Percentiles rank a stretch among this genome's conserved stretches.
These are phyloP conservation scores for Amorpha juglandis DNA, from an alignment of 2,888 invertebrate genomes.

Conservation along the genomic window DNA sequence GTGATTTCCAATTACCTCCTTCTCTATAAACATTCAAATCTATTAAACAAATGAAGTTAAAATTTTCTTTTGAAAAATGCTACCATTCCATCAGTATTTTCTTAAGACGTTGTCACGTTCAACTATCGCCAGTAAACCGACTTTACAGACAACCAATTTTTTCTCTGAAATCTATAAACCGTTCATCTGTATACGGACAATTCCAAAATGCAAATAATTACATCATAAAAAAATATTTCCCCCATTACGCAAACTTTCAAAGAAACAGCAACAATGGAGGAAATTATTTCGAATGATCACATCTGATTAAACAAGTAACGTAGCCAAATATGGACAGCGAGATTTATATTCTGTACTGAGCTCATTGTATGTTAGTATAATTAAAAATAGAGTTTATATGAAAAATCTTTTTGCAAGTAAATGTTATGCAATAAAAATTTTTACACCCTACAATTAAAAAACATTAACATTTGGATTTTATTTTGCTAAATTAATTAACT, in stretches of 20 bases:
- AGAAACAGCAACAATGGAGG: slow-evolving; percentile 29
- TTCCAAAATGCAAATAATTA: background rate
- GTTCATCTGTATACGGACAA: slow-evolving; percentile 1
- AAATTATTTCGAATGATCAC: slow-evolving; percentile 33
- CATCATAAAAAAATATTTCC: slow-evolving; percentile 26
- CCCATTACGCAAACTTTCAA: slow-evolving; percentile 24
- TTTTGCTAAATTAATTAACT: too few relatives aligned
- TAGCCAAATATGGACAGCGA: slow-evolving; percentile 38
- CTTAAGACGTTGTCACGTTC: too few relatives aligned
- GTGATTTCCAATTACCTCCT: too few relatives aligned
- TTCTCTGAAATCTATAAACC: background rate
- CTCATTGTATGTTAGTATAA: slow-evolving; percentile 12
- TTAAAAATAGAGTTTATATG: background rate
- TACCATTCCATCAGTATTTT: too few relatives aligned
- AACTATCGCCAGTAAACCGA: too few relatives aligned
- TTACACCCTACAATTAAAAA: too few relatives aligned
- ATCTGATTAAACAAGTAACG: slow-evolving; percentile 45
- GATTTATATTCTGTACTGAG: slow-evolving; percentile 11
- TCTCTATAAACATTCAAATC: too few relatives aligned
- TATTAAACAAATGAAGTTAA: too few relatives aligned
- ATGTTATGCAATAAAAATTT: too few relatives aligned
- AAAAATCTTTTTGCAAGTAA: background rate
- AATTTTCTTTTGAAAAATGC: too few relatives aligned
- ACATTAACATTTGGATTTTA: too few relatives aligned
- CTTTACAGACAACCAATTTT: background rate